A percentile compares a stretch with the other conserved stretches of the same genome.
Conservation (phyloP, 2,113 vertebrate species). For the Montifringilla adamsi region DNA sequence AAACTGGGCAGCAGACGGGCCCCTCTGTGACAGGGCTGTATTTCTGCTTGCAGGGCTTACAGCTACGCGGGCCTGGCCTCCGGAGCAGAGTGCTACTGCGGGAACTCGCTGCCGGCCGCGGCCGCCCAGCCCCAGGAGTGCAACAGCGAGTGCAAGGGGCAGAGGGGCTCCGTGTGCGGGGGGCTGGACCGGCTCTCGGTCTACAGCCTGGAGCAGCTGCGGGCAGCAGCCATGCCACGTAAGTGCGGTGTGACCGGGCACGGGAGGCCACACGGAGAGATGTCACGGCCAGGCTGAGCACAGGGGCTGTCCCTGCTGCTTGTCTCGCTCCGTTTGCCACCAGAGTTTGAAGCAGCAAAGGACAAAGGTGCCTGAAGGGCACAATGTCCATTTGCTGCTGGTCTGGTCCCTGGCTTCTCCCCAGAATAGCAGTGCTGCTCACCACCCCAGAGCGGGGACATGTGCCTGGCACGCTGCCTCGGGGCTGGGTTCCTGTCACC, state of each 20-base stretch:
- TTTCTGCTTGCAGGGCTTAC: conserved; percentile 77
- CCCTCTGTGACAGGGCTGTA: rapidly evolving
- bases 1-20: rapidly evolving
- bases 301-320: rapidly evolving
- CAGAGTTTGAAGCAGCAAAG: background rate
- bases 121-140: conserved; percentile 80
- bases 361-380: background rate
- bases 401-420: background rate
- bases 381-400: background rate
- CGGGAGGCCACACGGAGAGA: rapidly evolving
- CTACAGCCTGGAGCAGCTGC: conserved; percentile 81
- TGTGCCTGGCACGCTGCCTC: background rate
- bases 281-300: rapidly evolving
- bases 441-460: rapidly evolving
- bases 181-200: conserved; percentile 87
- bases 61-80: conserved; percentile 87
- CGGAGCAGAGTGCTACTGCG: conserved; percentile 92
- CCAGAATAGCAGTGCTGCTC: rapidly evolving
- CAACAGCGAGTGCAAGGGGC: conserved; percentile 85
- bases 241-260: conserved; percentile 28
- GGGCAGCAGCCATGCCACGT: conserved; percentile 76
- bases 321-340: rapidly evolving
- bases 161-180: conserved; percentile 85
- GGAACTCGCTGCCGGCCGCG: conserved; percentile 78
- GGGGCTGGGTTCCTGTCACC: background rate